Evolutionary conservation across 2,888 invertebrate genomes (phyloP).

Genomic region (Camptogramma bilineatum): DNA sequence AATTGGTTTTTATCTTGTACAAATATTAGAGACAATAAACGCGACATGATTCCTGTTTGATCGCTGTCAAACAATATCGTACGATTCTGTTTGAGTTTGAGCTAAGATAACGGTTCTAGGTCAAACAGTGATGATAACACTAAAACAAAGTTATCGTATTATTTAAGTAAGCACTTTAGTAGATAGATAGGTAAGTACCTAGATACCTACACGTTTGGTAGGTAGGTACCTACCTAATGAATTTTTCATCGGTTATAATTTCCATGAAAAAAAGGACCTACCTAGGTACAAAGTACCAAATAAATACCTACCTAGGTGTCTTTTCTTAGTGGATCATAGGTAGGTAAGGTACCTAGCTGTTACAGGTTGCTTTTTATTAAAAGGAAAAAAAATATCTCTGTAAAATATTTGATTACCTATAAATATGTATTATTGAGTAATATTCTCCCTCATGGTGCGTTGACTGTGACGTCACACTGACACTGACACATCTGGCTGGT

Average conservation of each 20-base stretch:
- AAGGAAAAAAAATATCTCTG: too few relatives aligned
- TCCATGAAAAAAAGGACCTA: too few relatives aligned
- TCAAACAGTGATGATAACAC: conserved; percentile 7
- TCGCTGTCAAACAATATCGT: conserved; percentile 42
- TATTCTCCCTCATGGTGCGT: conserved; percentile 4
- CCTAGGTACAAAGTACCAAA: too few relatives aligned
- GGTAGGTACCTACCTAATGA: too few relatives aligned
- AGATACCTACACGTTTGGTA: too few relatives aligned
- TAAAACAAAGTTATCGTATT: conserved; percentile 1
- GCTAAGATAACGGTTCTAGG: conserved; percentile 26
- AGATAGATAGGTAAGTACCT: not conserved
- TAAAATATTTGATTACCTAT: too few relatives aligned
- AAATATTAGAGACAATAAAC: conserved; percentile 6
- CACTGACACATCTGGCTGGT: conserved; percentile 27
- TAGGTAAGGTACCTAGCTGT: too few relatives aligned
- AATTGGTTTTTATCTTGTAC: not conserved
- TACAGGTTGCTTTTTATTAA: too few relatives aligned
- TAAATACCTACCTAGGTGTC: too few relatives aligned
- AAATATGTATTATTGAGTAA: too few relatives aligned
- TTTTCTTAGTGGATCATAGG: too few relatives aligned
- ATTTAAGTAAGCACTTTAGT: not conserved
- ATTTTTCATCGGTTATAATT: too few relatives aligned
- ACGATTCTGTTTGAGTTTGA: conserved; percentile 44
- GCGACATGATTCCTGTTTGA: conserved; percentile 12
- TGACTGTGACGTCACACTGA: conserved; percentile 28